A percentile compares a stretch with the other conserved stretches of the same genome.
Evolutionary conservation across 1,140 invertebrate species (phyloP).

Genomic region (Chlorops oryzae): DNA sequence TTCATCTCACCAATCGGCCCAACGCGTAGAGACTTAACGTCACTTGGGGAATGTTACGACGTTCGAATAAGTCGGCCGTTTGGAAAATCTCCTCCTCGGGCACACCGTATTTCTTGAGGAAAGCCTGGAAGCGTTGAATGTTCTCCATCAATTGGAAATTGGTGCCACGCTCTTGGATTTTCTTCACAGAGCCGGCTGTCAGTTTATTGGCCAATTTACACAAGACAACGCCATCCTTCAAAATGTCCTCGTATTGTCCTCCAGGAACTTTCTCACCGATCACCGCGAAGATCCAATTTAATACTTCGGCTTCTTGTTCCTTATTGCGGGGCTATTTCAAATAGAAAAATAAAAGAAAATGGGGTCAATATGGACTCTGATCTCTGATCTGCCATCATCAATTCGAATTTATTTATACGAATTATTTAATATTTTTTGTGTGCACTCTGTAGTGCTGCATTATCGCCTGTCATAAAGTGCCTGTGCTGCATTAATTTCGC

Average conservation of each 20-base stretch:
- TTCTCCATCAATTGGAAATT: conserved; percentile 99
- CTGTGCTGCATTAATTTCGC: too few relatives aligned
- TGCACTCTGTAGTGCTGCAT: too few relatives aligned
- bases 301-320: conserved; percentile 84
- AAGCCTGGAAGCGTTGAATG: conserved; percentile 92
- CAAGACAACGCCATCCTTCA: conserved; percentile 85
- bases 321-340: conserved; percentile 83
- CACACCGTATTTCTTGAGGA: conserved; percentile 87
- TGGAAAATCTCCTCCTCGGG: conserved; percentile 97
- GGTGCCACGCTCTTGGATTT: conserved; percentile 91
- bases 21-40: conserved; percentile 83
- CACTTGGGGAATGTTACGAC: conserved; percentile 93
- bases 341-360: too few relatives aligned
- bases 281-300: conserved; percentile 87
- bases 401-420: too few relatives aligned
- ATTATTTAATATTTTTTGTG: too few relatives aligned
- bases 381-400: too few relatives aligned
- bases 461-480: too few relatives aligned
- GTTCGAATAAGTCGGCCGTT: conserved; percentile 95
- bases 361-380: too few relatives aligned
- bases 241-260: conserved; percentile 82
- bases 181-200: conserved; percentile 88
- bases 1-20: conserved; percentile 75
- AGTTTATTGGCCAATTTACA: conserved; percentile 96
- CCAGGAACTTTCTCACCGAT: conserved; percentile 78